These are phyloP conservation scores for Neogobius melanostomus DNA, from an alignment of 2,113 vertebrate genomes.

Conservation along the genomic window DNA sequence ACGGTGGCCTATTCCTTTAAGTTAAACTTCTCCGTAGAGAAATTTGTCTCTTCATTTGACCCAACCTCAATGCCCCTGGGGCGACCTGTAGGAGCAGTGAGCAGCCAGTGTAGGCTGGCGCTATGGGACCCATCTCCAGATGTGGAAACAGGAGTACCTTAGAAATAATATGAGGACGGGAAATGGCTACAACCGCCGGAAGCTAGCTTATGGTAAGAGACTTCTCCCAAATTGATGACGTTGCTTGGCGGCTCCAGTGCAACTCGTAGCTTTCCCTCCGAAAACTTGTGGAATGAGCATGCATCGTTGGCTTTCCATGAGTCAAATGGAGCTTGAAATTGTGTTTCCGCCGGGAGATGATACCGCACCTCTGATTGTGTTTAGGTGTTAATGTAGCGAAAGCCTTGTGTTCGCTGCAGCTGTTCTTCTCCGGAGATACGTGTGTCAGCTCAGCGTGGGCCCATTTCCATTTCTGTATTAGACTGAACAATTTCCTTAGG, in stretches of 20 bases:
- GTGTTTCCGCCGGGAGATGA: conserved; percentile 54
- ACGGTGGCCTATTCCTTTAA: no score
- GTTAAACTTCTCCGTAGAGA: no score
- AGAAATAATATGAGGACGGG: no score
- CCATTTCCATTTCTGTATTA: background rate
- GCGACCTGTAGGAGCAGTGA: no score
- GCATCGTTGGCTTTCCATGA: conserved; percentile 43
- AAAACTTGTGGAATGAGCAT: conserved; percentile 41
- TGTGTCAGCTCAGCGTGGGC: conserved; percentile 17
- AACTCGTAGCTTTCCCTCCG: conserved; percentile 5
- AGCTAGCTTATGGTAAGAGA: no score
- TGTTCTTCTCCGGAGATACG: conserved; percentile 47
- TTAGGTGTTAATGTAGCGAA: conserved; percentile 56
- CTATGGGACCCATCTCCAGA: no score
- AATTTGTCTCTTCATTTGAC: no score
- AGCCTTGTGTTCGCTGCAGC: conserved; percentile 52
- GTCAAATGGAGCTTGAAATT: conserved; percentile 69
- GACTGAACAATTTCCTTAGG: no score
- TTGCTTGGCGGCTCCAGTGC: background rate
- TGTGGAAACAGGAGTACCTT: no score
- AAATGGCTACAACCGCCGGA: no score
- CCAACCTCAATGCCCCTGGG: no score
- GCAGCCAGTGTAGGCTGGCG: no score
- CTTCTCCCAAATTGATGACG: background rate
- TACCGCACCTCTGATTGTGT: conserved; percentile 53